A percentile compares a stretch with the other conserved stretches of the same genome.
phyloP scores from a whole-genome alignment of 2,797 vertebrate species.

The Dipus sagitta region DNA sequence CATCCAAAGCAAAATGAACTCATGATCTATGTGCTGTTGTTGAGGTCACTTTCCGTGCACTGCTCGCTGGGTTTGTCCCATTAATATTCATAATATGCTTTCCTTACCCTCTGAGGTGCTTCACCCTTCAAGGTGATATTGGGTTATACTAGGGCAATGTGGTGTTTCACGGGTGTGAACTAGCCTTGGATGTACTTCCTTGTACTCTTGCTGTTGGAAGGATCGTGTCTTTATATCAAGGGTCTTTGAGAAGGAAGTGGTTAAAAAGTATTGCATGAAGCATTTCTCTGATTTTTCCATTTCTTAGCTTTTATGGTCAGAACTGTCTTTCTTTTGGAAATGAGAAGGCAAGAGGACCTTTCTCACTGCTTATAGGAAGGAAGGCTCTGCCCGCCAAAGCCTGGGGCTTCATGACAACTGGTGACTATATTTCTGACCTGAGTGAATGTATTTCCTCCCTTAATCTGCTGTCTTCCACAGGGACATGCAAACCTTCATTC shows the following conservation, averaged over 20 bases:
- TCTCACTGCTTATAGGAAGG: background rate
- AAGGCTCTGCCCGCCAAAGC: background rate
- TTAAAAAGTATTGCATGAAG: background rate
- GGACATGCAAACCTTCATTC: background rate
- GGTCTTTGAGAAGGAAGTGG: background rate
- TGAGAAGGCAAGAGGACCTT: background rate
- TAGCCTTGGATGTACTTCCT: background rate
- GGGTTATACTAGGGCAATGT: accelerated
- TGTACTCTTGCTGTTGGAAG: background rate
- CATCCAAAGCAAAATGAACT: background rate
- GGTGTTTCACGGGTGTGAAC: background rate
- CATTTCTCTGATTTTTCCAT: background rate
- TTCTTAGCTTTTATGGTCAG: background rate
- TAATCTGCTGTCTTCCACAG: background rate
- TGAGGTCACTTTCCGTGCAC: background rate
- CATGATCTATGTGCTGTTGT: background rate
- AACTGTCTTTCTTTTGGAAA: conserved; percentile 29
- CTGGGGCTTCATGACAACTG: background rate
- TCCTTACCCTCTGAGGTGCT: background rate
- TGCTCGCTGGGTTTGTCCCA: background rate
- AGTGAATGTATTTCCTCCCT: background rate
- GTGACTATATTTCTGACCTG: background rate
- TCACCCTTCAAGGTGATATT: background rate
- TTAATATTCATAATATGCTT: background rate
- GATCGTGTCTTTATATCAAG: background rate